phyloP scores from a whole-genome alignment of 2,113 vertebrate genomes.

The Halcyon senegalensis region DNA sequence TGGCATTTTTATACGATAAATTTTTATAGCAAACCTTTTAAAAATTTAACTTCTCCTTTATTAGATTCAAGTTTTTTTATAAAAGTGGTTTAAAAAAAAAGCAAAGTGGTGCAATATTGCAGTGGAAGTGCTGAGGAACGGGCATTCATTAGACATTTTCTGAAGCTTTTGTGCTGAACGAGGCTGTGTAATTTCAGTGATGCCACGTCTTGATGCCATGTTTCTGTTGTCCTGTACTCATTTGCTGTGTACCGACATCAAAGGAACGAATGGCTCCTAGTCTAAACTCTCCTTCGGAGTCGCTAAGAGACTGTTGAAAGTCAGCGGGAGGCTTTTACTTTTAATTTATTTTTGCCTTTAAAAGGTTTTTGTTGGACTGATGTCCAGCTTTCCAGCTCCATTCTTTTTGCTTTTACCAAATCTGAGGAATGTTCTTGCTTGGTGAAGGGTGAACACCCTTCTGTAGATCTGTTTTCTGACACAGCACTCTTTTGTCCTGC shows the following conservation, averaged over 20 bases:
- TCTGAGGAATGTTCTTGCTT: not conserved
- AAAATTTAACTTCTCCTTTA: slow-evolving; percentile 61
- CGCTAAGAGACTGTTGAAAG: not conserved
- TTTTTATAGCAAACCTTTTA: slow-evolving; percentile 73
- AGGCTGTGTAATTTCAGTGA: not conserved
- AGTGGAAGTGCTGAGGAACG: slow-evolving; percentile 24
- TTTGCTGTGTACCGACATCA: not conserved
- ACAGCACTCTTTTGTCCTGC: not conserved
- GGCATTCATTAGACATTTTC: slow-evolving; percentile 28
- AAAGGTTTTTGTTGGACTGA: not conserved
- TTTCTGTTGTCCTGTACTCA: not conserved
- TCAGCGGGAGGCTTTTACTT: not conserved
- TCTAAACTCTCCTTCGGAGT: not conserved
- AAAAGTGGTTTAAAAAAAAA: slow-evolving; percentile 44
- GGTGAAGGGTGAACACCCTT: not conserved
- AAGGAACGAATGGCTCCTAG: not conserved
- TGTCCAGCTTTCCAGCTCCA: not conserved
- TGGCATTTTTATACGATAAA: slow-evolving; percentile 75
- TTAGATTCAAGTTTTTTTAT: slow-evolving; percentile 64
- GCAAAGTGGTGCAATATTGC: slow-evolving; percentile 71
- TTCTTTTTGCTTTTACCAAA: not conserved
- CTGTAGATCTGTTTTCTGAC: not conserved
- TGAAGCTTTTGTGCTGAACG: not conserved
- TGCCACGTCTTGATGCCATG: not conserved
- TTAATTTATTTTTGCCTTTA: not conserved